Conservation (phyloP, 2,113 vertebrate species). For the Lepus europaeus region DNA sequence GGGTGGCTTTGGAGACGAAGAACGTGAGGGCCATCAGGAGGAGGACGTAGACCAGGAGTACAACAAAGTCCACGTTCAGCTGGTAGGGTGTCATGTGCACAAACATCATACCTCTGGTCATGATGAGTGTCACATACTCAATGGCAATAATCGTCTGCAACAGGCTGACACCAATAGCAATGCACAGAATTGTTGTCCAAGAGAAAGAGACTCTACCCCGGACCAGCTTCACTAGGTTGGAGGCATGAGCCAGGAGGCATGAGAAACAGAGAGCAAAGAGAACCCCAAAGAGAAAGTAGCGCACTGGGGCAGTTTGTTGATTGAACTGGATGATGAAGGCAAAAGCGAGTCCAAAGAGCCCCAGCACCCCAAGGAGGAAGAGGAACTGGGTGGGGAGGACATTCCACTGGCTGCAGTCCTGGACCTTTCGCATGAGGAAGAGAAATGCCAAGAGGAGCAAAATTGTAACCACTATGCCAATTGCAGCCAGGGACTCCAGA, state of each 20-base stretch:
- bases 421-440: slow-evolving; percentile 84
- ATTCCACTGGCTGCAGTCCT: slow-evolving; percentile 79
- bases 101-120: slow-evolving; percentile 81
- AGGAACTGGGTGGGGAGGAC: slow-evolving; percentile 86
- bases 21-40: slow-evolving; percentile 88
- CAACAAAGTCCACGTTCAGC: slow-evolving; percentile 89
- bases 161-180: slow-evolving; percentile 86
- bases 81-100: slow-evolving; percentile 82
- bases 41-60: slow-evolving; percentile 91
- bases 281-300: slow-evolving; percentile 91
- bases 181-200: slow-evolving; percentile 81
- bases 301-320: slow-evolving; percentile 88
- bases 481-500: slow-evolving; percentile 88
- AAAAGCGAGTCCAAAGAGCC: slow-evolving; percentile 91
- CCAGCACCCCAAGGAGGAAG: slow-evolving; percentile 89
- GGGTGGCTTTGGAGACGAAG: slow-evolving; percentile 83
- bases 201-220: slow-evolving; percentile 85
- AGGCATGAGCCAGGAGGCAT: slow-evolving; percentile 88
- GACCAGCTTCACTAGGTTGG: slow-evolving; percentile 87
- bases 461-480: slow-evolving; percentile 88
- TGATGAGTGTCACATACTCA: slow-evolving; percentile 89
- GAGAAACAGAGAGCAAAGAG: slow-evolving; percentile 91
- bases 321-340: slow-evolving; percentile 89
- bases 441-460: slow-evolving; percentile 85
- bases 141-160: slow-evolving; percentile 90